Conservation (phyloP, 2,797 vertebrate species). For the Poeciliopsis gracilis region DNA sequence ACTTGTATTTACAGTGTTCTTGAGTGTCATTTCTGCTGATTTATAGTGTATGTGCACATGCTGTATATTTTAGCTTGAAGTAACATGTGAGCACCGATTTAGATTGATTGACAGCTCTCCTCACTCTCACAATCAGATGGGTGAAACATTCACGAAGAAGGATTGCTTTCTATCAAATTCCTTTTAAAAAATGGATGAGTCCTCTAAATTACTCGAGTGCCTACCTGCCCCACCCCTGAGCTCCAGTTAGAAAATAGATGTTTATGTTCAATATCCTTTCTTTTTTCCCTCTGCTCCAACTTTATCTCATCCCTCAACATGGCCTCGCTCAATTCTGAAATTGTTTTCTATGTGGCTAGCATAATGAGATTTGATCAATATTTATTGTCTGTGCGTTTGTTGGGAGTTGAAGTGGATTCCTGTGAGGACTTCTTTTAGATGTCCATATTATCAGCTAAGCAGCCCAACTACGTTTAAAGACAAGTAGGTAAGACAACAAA, state of each 20-base stretch:
- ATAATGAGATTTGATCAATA: constrained; percentile 73
- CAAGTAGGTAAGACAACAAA: constrained; percentile 52
- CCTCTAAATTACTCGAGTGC: constrained; percentile 67
- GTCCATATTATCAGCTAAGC: constrained; percentile 58
- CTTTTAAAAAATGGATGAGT: constrained; percentile 77
- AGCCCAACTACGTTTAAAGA: constrained; percentile 55
- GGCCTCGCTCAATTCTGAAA: constrained; percentile 62
- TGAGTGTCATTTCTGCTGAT: constrained; percentile 18
- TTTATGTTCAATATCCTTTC: constrained; percentile 70
- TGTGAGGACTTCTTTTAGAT: constrained; percentile 25
- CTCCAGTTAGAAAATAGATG: constrained; percentile 67
- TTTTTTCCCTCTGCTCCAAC: constrained; percentile 9
- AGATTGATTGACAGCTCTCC: constrained; percentile 55
- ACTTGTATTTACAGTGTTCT: not conserved
- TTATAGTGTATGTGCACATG: constrained; percentile 7
- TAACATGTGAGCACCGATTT: constrained; percentile 3
- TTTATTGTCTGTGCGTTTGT: constrained; percentile 30
- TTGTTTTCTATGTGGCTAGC: constrained; percentile 75
- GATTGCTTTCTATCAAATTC: constrained; percentile 66
- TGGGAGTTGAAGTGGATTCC: not conserved
- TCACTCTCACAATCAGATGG: constrained; percentile 40
- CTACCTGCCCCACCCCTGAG: constrained; percentile 30
- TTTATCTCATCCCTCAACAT: constrained; percentile 30
- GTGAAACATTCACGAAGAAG: constrained; percentile 50
- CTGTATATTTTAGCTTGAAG: constrained; percentile 20